Percentiles rank a stretch among this genome's conserved stretches.
These are phyloP conservation scores for Spodoptera litura DNA, from an alignment of 1,140 invertebrate genomes.

Conservation along the genomic window DNA sequence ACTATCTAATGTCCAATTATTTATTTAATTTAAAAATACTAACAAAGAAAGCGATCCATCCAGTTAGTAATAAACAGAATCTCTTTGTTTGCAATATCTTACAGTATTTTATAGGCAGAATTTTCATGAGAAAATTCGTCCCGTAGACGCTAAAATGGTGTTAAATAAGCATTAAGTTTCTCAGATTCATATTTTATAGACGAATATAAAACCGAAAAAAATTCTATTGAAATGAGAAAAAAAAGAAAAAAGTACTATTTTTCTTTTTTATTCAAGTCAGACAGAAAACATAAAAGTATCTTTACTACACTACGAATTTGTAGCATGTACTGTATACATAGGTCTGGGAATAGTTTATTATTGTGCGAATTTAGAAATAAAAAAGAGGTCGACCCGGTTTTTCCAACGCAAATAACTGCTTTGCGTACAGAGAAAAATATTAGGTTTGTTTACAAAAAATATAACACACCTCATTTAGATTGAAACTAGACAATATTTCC, in stretches of 20 bases:
- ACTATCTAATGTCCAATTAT: not conserved
- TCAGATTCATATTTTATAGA: constrained; percentile 45
- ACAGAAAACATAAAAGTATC: not conserved
- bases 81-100: constrained; percentile 19
- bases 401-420: constrained; percentile 37
- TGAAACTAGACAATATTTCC: no score
- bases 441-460: constrained; percentile 28
- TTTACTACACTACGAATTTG: constrained; percentile 9
- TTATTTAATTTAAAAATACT: not conserved
- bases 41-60: not conserved
- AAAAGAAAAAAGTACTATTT: not conserved
- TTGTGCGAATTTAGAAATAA: constrained; percentile 45
- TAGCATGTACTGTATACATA: not conserved
- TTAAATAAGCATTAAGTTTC: constrained; percentile 37
- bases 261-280: constrained; percentile 7
- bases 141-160: constrained; percentile 32
- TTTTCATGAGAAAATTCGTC: constrained; percentile 25
- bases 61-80: constrained; percentile 5
- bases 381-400: constrained; percentile 45
- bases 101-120: constrained; percentile 21
- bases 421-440: not conserved
- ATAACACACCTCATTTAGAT: no score
- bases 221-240: constrained; percentile 2
- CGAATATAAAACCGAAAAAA: constrained; percentile 28
- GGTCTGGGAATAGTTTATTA: constrained; percentile 40